A percentile compares a stretch with the other conserved stretches of the same genome.
Conservation (phyloP, 2,113 vertebrate genomes). For the Eclectus roratus region DNA sequence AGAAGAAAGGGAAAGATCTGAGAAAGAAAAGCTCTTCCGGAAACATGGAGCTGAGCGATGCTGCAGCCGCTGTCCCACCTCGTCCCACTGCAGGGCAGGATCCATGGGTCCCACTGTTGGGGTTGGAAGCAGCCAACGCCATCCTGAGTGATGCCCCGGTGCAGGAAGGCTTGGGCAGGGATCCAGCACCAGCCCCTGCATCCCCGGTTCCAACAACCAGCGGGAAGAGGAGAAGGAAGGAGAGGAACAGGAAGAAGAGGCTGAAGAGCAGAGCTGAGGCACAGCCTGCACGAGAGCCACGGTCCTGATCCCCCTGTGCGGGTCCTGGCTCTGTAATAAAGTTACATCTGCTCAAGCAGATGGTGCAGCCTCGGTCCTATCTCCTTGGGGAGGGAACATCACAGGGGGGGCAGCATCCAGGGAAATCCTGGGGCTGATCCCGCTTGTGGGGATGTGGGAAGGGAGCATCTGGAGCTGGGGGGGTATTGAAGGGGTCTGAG, state of each 20-base stretch:
- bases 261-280: background rate
- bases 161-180: background rate
- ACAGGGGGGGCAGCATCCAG: rapidly evolving
- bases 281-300: rapidly evolving
- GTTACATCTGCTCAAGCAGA: background rate
- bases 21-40: conserved; percentile 54
- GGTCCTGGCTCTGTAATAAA: background rate
- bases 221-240: background rate
- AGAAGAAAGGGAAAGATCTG: conserved; percentile 73
- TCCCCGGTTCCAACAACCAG: rapidly evolving
- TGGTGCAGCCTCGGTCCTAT: background rate
- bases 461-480: rapidly evolving
- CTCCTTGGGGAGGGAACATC: background rate
- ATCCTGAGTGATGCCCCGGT: conserved; percentile 44
- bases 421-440: background rate
- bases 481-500: background rate
- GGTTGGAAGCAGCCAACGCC: conserved; percentile 65
- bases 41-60: background rate
- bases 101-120: conserved; percentile 28
- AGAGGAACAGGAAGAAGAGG: conserved; percentile 25
- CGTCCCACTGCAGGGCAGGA: background rate
- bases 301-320: rapidly evolving
- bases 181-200: background rate
- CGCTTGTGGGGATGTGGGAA: rapidly evolving
- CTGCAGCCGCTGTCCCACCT: background rate